A percentile compares a stretch with the other conserved stretches of the same genome.
Conservation (phyloP, 92 coral and sea anemone species). For the Blastomussa wellsi region DNA sequence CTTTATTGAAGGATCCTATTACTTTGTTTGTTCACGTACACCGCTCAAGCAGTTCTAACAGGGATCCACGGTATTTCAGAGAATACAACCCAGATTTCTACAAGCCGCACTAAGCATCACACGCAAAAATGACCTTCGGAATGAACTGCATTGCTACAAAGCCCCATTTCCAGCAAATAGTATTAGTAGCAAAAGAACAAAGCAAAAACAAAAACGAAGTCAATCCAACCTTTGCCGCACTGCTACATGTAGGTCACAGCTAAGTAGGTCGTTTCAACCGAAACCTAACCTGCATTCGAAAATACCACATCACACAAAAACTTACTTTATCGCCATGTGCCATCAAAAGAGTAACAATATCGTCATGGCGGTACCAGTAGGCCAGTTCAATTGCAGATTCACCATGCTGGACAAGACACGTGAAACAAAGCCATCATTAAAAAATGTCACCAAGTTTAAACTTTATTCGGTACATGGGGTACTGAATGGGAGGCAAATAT, state of each 20-base stretch:
- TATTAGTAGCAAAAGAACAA: too few relatives aligned
- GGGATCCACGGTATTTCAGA: not conserved
- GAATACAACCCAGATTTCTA: not conserved
- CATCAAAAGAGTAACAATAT: slow-evolving; percentile 66
- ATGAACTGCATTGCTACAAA: too few relatives aligned
- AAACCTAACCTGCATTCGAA: not conserved
- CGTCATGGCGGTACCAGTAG: slow-evolving; percentile 65
- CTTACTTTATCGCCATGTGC: slow-evolving; percentile 60
- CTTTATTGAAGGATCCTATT: not conserved
- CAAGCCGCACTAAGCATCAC: not conserved
- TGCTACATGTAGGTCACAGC: too few relatives aligned
- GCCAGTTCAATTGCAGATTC: slow-evolving; percentile 85
- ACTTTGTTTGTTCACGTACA: not conserved
- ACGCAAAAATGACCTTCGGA: not conserved
- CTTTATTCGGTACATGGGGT: too few relatives aligned
- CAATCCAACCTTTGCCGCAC: too few relatives aligned
- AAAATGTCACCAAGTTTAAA: too few relatives aligned
- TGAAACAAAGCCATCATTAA: too few relatives aligned
- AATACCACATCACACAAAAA: not conserved
- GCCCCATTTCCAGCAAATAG: not conserved
- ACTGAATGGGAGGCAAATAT: too few relatives aligned
- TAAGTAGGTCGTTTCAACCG: not conserved
- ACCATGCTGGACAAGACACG: slow-evolving; percentile 54
- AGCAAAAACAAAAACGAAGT: not conserved
- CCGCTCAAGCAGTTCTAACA: not conserved